Evolutionary conservation across 1,140 invertebrate genomes (phyloP), one percentile per base, ranked within the genome.

Genomic region (Drosophila nasuta): DNA sequence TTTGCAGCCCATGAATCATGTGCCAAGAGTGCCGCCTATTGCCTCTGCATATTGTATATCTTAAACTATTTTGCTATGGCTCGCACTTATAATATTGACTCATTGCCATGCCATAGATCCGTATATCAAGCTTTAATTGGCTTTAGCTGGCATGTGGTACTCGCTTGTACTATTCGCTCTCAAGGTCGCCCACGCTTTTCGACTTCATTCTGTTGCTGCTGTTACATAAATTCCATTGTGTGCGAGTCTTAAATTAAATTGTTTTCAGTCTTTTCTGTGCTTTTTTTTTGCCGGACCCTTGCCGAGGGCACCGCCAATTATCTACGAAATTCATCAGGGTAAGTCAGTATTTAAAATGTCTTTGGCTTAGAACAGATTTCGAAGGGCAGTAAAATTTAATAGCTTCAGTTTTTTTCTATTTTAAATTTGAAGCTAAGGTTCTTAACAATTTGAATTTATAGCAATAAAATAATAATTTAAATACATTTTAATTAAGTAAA

Each of bases 181-280:
- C 78, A 87, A 87, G 82, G 82, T 88, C 82, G 79, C 33, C 15
- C 28, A 43, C 52, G 62, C 69, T 72, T 51, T 41, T 60, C 20
- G 48, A 15, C 28, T 70, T 45, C 33, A 73, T 81, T 56, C 67
- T 75, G 79, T 72, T 77, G 75, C 85, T 81, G 51, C 67, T 75
- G 79, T 72, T 77, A 77, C 85, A 88, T 30, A 77, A 74, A 87
- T 80, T 77, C 80, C 83, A 88, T 80, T 75, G 86, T 82, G 77
- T 30, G 25, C 57, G 17, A 28, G 35, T 43, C 54, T 88, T 77
- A 67, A 78, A 86, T 88, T 87, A 80, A 87, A 75, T 76, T 77
- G 76, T 86, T 43, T 43, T 79, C 51, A 38, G 38, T 77, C 20
- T 54, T 48, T 58, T 51, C 15, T 64, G 41, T 75, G 35, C 30